Conservation (phyloP, 2,797 vertebrate species). For the Phoebastria nigripes region DNA sequence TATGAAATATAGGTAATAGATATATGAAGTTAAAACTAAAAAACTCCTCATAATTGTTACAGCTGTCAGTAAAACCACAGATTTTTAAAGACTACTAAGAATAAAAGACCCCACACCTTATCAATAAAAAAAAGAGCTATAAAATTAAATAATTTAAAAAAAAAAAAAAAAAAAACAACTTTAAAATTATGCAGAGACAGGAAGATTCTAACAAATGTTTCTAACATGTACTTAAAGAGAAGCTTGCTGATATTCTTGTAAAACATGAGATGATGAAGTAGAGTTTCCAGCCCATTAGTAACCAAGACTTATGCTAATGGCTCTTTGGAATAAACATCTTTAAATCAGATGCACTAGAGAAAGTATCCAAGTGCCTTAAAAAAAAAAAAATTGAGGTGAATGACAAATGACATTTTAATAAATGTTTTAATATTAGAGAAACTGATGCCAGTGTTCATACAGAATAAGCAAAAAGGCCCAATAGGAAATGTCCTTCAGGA, state of each 20-base stretch:
- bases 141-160: not conserved
- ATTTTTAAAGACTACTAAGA: not conserved
- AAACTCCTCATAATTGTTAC: not conserved
- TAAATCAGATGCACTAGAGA: slow-evolving; percentile 4
- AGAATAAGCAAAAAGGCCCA: not conserved
- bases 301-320: slow-evolving; percentile 6
- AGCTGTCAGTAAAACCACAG: not conserved
- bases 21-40: not conserved
- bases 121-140: not conserved
- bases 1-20: not conserved
- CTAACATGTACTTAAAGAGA: not conserved
- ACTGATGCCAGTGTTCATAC: not conserved
- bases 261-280: not conserved
- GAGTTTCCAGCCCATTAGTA: slow-evolving; percentile 17
- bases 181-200: not conserved
- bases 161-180: not conserved
- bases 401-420: slow-evolving; percentile 25
- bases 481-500: not conserved
- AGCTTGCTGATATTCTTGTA: not conserved
- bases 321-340: slow-evolving; percentile 7
- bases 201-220: not conserved
- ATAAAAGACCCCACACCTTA: rapidly evolving
- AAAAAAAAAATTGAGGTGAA: not conserved
- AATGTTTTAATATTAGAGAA: not conserved
- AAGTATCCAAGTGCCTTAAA: not conserved